Conservation (phyloP, 2,113 vertebrate species). For the Siniperca chuatsi region DNA sequence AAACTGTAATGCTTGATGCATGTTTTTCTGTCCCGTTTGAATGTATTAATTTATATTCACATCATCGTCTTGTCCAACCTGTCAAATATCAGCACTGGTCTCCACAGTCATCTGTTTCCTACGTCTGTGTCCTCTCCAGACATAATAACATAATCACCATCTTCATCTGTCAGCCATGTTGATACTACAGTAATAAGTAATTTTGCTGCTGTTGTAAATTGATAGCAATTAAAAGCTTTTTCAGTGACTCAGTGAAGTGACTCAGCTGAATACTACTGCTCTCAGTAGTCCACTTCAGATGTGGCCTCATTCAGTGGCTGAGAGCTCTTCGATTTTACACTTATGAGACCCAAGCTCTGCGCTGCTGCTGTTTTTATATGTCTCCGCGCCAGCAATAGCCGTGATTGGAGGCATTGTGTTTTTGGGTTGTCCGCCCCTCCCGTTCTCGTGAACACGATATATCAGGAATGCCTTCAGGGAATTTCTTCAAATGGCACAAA, state of each 20-base stretch:
- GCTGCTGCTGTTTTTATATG: background rate
- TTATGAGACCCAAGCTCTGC: constrained; percentile 24
- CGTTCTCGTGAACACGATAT: no score
- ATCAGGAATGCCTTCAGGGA: no score
- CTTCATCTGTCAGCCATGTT: constrained; percentile 61
- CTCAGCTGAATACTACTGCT: constrained; percentile 49
- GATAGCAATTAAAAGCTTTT: constrained; percentile 35
- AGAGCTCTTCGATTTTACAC: constrained; percentile 44
- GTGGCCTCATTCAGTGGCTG: constrained; percentile 39
- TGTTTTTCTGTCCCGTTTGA: constrained; percentile 44
- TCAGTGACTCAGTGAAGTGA: constrained; percentile 46
- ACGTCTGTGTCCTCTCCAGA: constrained; percentile 24
- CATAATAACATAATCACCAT: constrained; percentile 45
- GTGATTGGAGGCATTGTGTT: no score
- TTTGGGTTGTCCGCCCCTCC: no score
- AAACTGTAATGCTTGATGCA: constrained; percentile 40
- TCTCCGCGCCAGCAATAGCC: no score
- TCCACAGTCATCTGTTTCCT: constrained; percentile 47
- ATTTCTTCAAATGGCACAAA: no score
- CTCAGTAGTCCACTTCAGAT: constrained; percentile 48
- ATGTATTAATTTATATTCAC: constrained; percentile 18
- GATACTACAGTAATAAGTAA: constrained; percentile 40
- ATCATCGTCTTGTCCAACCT: constrained; percentile 28
- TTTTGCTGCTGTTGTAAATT: constrained; percentile 44
- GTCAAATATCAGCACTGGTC: constrained; percentile 6